Conservation (phyloP, 2,113 vertebrate genomes). For the Saimiri boliviensis region DNA sequence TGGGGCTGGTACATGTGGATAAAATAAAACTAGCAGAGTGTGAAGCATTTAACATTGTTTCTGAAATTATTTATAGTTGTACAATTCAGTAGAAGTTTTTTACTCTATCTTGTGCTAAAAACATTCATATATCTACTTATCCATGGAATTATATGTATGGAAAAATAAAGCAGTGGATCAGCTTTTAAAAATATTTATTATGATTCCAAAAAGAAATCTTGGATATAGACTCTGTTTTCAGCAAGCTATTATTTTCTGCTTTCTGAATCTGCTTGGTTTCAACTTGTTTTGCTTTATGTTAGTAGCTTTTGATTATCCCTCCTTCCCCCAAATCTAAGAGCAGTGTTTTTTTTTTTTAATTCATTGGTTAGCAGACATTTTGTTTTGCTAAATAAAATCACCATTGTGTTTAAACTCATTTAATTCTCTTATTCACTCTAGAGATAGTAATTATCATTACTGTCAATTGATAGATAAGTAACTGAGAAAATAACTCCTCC, state of each 20-base stretch:
- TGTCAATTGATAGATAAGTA: background rate
- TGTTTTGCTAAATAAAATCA: background rate
- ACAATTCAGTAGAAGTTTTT: background rate
- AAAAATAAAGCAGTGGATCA: no score
- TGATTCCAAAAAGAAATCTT: background rate
- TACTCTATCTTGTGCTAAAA: no score
- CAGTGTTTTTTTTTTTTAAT: background rate
- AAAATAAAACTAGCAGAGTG: background rate
- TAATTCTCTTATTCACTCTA: background rate
- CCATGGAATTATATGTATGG: no score
- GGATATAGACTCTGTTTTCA: background rate
- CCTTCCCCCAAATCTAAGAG: background rate
- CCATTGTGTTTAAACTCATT: background rate
- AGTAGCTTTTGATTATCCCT: background rate
- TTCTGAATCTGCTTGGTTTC: background rate
- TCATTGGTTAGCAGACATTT: background rate
- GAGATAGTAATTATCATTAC: background rate
- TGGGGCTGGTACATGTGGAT: accelerated
- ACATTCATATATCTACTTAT: no score
- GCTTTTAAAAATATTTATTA: background rate
- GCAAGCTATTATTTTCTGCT: background rate
- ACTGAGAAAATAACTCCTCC: background rate
- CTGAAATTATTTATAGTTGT: background rate
- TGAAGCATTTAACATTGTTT: background rate
- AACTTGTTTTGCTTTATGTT: background rate